Evolutionary conservation across 2,888 invertebrate species (phyloP).

Genomic region (Aphodius sticticus): DNA sequence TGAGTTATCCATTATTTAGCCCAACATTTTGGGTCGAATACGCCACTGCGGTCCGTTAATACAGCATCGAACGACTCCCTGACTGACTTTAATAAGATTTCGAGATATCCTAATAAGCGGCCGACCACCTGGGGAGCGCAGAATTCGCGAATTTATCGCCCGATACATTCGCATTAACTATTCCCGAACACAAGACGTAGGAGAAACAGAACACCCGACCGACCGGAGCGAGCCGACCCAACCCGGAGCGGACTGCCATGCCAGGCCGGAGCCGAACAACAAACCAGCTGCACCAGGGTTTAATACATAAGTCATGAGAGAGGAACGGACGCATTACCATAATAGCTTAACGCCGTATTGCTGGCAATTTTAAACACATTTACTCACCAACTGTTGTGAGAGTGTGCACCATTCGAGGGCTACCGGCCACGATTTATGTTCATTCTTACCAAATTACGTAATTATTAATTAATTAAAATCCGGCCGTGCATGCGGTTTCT

Average conservation of each 20-base stretch:
- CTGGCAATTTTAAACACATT: slow-evolving; percentile 40
- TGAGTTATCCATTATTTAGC: too few relatives aligned
- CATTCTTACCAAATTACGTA: slow-evolving; percentile 4
- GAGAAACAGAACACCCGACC: slow-evolving; percentile 1
- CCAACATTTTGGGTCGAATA: too few relatives aligned
- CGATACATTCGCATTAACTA: slow-evolving; percentile 34
- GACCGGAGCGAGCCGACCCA: not conserved
- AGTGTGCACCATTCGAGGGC: slow-evolving; percentile 5
- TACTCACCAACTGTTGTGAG: slow-evolving; percentile 37
- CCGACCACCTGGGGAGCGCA: slow-evolving; percentile 34
- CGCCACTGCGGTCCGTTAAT: too few relatives aligned
- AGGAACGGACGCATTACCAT: slow-evolving; percentile 40
- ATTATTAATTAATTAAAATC: slow-evolving; percentile 4
- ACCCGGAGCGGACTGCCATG: not conserved
- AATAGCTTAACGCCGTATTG: slow-evolving; percentile 39
- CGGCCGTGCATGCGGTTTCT: not conserved
- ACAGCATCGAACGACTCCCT: not conserved
- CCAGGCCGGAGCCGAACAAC: slow-evolving; percentile 10
- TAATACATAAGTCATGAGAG: slow-evolving; percentile 41
- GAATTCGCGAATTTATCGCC: slow-evolving; percentile 40
- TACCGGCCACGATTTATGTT: slow-evolving; percentile 19
- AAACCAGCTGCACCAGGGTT: slow-evolving; percentile 33
- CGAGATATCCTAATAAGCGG: slow-evolving; percentile 37
- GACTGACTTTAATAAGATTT: slow-evolving; percentile 35
- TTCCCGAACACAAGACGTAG: slow-evolving; percentile 30